Base-by-base conservation (phyloP, 2,888 invertebrate species). In the Ptilodon capucinus region DNA sequence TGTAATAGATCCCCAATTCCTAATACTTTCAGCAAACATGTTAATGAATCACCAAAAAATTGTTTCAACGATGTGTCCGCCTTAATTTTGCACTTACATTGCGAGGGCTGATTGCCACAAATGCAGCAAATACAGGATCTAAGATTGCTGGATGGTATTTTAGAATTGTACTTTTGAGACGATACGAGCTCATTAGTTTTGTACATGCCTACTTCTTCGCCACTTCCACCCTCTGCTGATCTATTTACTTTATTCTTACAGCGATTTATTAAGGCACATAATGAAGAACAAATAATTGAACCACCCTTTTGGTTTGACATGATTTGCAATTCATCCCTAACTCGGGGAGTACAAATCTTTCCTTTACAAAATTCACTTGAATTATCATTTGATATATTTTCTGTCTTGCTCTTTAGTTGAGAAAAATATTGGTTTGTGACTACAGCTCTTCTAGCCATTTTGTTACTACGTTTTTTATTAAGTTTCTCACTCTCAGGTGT, bases 381-480 rank as follows among this genome's bases (percentile, higher is more conserved):
- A 35, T 35, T 17, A 16, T 16, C 7, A 35, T 16, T 2, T 16
- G 14, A 8, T 8, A 35, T 8, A 46, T n/a, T 57, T 34, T 55
- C 46, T 7, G 55, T 42, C 14, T 42, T 36, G 35, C 52, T 44
- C 36, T 55, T 57, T 2, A 55, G 23, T 35, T 46, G 44, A 13
- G 30, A 13, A 14, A 32, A 13, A 32, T 32, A n/a, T n/a, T n/a
- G 13, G n/a, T 32, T 32, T 32, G 13, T 32, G 14, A 13, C 13
- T 32, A 32, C 13, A 32, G 30, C n/a, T 7, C 30, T 44, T 21
- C 42, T 50, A 42, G 14, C 4, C 25, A 8, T 17, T 16, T 41
- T 41, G 11, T 9, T 11, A 7, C 17, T 42, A 17, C 13, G 11
- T 30, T 25, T 42, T 17, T 30, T 42, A 30, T 17, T 32, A 32